Conservation (phyloP, 2,888 invertebrate genomes). For the Microctonus hyperodae region DNA sequence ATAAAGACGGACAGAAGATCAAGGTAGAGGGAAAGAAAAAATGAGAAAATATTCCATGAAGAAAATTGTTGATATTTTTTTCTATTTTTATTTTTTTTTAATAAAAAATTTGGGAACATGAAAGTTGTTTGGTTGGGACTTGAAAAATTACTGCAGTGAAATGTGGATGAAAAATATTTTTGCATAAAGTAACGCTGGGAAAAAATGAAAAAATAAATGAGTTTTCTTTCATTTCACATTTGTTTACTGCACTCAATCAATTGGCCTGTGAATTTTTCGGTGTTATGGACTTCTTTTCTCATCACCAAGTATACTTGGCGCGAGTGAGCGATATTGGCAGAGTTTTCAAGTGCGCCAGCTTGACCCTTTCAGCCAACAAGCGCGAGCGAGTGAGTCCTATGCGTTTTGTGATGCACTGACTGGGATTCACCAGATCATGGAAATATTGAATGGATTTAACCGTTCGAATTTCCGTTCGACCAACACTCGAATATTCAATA, state of each 20-base stretch:
- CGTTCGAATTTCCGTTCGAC: conserved; percentile 17
- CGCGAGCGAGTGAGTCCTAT: conserved; percentile 1
- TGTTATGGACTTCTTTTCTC: conserved; percentile 14
- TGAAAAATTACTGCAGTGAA: neutral
- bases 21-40: neutral
- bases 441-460: conserved; percentile 20
- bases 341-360: conserved; percentile 23
- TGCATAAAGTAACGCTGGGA: neutral
- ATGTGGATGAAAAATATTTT: neutral
- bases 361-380: conserved; percentile 14
- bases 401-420: neutral
- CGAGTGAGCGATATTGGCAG: conserved; percentile 22
- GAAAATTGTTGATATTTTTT: too few relatives aligned
- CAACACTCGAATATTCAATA: conserved; percentile 28
- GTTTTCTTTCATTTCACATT: neutral
- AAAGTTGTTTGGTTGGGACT: neutral
- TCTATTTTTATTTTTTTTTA: neutral
- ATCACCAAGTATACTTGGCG: neutral
- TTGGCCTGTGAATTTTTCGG: conserved; percentile 8
- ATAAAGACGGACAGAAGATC: neutral
- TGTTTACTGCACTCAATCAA: conserved; percentile 13
- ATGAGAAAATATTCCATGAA: too few relatives aligned
- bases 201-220: neutral
- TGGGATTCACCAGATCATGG: neutral
- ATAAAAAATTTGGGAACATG: neutral